Conservation (phyloP, 92 coral and sea anemone genomes). For the Phenganax stokvisi region DNA sequence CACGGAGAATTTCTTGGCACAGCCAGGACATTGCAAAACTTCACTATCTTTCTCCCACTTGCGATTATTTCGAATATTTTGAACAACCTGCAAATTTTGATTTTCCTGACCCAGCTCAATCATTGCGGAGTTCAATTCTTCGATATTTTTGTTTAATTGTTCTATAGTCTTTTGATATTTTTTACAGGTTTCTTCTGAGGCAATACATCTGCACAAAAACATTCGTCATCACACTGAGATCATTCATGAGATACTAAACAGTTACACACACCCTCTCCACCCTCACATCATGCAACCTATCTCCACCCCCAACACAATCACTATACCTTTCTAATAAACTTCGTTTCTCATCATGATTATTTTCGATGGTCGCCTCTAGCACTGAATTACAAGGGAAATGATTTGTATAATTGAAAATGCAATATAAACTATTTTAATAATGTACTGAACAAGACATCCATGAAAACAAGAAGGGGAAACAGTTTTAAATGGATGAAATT, state of each 20-base stretch:
- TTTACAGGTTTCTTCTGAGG: slow-evolving; percentile 69
- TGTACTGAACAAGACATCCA: neutral
- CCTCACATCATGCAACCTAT: no score
- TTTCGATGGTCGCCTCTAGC: slow-evolving; percentile 89
- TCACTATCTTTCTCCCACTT: slow-evolving; percentile 95
- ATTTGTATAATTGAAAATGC: neutral
- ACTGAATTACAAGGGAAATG: slow-evolving; percentile 45
- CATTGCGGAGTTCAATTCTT: slow-evolving; percentile 84
- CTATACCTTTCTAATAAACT: slow-evolving; percentile 81
- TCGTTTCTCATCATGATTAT: slow-evolving; percentile 85
- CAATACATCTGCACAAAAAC: slow-evolving; percentile 56
- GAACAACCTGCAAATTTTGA: slow-evolving; percentile 83
- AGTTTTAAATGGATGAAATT: neutral
- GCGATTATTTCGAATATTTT: slow-evolving; percentile 76
- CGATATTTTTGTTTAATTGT: slow-evolving; percentile 56
- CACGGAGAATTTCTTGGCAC: slow-evolving; percentile 68
- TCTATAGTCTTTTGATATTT: slow-evolving; percentile 65
- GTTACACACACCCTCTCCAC: no score
- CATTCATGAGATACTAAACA: no score
- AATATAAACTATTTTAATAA: neutral
- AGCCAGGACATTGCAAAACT: slow-evolving; percentile 71
- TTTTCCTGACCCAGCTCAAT: slow-evolving; percentile 94
- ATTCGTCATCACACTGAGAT: neutral
- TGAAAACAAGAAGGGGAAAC: neutral
- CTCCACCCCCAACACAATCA: neutral